phyloP scores from a whole-genome alignment of 2,797 vertebrate genomes.

The Hylomyscus alleni region DNA sequence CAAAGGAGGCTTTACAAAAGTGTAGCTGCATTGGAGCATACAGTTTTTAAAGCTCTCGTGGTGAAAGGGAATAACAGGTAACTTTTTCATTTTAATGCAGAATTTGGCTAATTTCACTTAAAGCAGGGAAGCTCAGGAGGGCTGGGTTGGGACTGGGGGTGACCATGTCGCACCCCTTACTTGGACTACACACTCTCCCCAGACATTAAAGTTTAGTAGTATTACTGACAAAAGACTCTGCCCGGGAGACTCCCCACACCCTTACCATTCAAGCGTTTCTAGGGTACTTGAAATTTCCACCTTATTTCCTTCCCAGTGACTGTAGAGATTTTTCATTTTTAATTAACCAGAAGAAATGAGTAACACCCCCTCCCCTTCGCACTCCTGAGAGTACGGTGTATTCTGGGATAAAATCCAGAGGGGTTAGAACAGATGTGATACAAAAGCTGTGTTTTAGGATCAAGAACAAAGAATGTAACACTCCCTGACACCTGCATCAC shows the following conservation, averaged over 20 bases:
- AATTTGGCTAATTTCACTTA: conserved; percentile 21
- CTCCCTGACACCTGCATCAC: background rate
- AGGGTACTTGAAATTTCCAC: conserved; percentile 33
- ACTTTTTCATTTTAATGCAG: conserved; percentile 49
- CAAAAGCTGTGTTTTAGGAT: background rate
- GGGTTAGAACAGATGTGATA: background rate
- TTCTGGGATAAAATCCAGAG: background rate
- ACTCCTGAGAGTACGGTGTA: background rate
- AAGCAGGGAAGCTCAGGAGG: background rate
- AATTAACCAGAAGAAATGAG: conserved; percentile 62
- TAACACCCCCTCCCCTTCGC: background rate
- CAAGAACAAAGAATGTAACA: background rate
- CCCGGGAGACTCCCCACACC: background rate
- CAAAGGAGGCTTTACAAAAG: conserved; percentile 3
- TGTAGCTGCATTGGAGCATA: background rate
- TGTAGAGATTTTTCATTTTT: conserved; percentile 14
- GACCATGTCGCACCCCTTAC: background rate
- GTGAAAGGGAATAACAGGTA: background rate
- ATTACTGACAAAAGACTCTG: background rate
- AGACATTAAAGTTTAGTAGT: background rate
- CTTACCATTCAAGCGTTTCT: background rate
- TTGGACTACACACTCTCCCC: fast-evolving
- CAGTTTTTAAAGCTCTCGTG: background rate
- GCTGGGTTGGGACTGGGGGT: background rate
- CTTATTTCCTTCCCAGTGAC: background rate